A percentile compares a stretch with the other conserved stretches of the same genome.
These are phyloP conservation scores for Macrosiphum euphorbiae DNA, from an alignment of 2,888 invertebrate genomes.

Conservation along the genomic window DNA sequence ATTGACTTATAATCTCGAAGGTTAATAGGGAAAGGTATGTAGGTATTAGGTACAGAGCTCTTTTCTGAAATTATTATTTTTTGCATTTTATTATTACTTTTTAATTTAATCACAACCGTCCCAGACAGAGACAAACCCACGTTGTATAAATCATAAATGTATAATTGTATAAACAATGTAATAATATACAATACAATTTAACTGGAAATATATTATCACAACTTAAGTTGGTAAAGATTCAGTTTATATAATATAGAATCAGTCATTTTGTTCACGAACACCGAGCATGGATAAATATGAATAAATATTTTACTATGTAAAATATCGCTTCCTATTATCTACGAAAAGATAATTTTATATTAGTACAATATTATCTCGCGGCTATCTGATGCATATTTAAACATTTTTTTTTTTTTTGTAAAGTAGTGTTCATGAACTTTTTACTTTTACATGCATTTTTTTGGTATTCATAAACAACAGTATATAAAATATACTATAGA, in stretches of 20 bases:
- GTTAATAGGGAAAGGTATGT: too few species aligned
- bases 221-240: not conserved
- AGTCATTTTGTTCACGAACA: too few species aligned
- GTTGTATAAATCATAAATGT: not conserved
- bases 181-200: too few species aligned
- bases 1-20: not conserved
- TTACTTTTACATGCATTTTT: not conserved
- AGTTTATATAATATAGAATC: not conserved
- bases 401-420: not conserved
- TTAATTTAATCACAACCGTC: not conserved
- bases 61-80: not conserved
- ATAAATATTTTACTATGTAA: too few species aligned
- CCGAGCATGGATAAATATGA: too few species aligned
- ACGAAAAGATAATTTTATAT: too few species aligned
- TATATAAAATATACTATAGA: too few species aligned
- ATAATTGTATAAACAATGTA: too few species aligned
- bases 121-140: not conserved
- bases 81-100: not conserved
- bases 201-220: not conserved
- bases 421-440: not conserved
- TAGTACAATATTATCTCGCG: too few species aligned
- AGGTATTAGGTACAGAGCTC: not conserved
- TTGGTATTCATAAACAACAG: not conserved
- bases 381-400: not conserved
- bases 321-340: too few species aligned